Base-by-base conservation (phyloP, 2,797 vertebrate species). In the Notolabrus celidotus region DNA sequence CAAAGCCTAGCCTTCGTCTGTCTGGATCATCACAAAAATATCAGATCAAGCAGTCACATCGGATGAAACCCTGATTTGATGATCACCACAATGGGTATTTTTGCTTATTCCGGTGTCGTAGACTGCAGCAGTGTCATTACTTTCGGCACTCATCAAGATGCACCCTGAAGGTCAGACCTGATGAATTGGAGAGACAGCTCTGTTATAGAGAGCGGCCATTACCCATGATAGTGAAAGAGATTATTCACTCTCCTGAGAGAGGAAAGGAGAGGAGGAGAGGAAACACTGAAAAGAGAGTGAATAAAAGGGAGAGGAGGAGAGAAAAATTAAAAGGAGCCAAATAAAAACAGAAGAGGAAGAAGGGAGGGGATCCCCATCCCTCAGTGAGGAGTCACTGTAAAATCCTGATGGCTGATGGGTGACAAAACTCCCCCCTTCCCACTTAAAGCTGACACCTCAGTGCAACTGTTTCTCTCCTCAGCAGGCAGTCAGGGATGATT, bases 111-210 rank as follows among this genome's bases (percentile, higher is more conserved):
- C 1, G 60, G 49, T 38, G 43, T 59, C 17, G 11, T 61, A 42
- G 71, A 87, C 67, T 52, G 42, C 50, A 81, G 72, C 59, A 3
- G 66, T 87, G 90, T 83, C 89, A 90, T 92, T 91, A 90, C 84
- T 74, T 84, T 74, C 71, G 14, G 69, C 80, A 80, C 87, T 87
- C 87, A 88, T 90, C 86, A 83, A 80, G 84, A 89, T 90, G 88
- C 85, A 88, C 85, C 68, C 87, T 93, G 93, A 94, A 95, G 94
- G 93, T 95, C 93, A 94, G 61, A 81, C 79, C 76, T 88, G 91
- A 92, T 92, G 89, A 93, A 91, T 87, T 82, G 82, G 82, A 87
- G 85, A 86, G 89, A 89, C 70, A 74, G 81, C 79, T 81, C 75
- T 74, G 86, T 93, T 77, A 34, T 81, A 83, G 84, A 93, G 71